Base-by-base conservation (phyloP, 2,797 vertebrate species). In the Notolepis coatsorum region DNA sequence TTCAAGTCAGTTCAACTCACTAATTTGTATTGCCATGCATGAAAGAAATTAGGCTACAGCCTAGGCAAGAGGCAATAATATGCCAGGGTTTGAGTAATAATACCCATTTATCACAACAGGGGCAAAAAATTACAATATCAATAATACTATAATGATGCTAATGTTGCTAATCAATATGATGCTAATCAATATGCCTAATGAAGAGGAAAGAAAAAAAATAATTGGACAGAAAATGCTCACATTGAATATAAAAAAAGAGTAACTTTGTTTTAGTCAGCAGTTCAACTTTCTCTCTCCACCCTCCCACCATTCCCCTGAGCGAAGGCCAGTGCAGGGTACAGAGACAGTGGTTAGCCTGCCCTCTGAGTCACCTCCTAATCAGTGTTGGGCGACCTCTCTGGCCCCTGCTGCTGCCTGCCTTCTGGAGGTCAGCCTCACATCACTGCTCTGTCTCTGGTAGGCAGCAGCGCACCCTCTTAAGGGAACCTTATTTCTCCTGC, bases 321-420 rank as follows among this genome's bases (percentile, higher is more conserved):
- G 46, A 35, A 47, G 57, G 42, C 52, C 25, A 46, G 46, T 69
- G 63, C 24, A 13, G 52, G 58, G 77, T 43, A 72, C 17, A 17
- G 57, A 74, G 74, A 73, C 67, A 73, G 76, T 63, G 63, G 76
- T 71, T 25, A 15, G 76, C 60, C 49, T 79, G 79, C 68, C 79
- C 84, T 83, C 61, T 69, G 73, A 80, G 56, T 86, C 86, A 84
- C 81, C 75, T 80, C 81, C 80, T 88, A 83, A 88, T 90, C 86
- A 85, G 76, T 49, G 66, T 65, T 82, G 77, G 80, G 86, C 80
- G 84, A 82, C 86, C 75, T 60, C 71, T 1, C 58, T 66, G 81
- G 88, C 81, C 86, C 75, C 65, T 74, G 61, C 53, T 80, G 77
- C 78, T 68, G 61, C 79, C 76, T 81, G 70, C 77, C 81, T 73